A percentile compares a stretch with the other conserved stretches of the same genome.
These are phyloP conservation scores for Seira sanloemensis DNA, from an alignment of 2,888 invertebrate genomes.

Conservation along the genomic window DNA sequence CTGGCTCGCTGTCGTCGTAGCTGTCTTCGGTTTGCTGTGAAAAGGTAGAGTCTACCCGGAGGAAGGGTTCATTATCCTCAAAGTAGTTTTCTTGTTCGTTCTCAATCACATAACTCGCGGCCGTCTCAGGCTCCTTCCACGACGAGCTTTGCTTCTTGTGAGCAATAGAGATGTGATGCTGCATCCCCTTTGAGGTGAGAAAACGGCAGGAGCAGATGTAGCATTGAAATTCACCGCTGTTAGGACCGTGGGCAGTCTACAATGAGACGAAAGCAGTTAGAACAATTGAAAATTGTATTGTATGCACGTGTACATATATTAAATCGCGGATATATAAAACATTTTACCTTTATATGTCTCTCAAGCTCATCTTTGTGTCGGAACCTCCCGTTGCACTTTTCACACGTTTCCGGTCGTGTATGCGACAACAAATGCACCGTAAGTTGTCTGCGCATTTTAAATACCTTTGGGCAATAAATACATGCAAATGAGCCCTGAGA, in stretches of 20 bases:
- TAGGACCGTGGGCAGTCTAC: conserved; percentile 1
- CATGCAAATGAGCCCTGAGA: conserved; percentile 1
- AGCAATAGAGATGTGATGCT: not conserved
- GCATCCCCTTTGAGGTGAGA: not conserved
- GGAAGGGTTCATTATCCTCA: conserved; percentile 4
- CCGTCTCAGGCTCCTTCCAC: not conserved
- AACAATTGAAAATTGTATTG: not conserved
- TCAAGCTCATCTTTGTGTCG: conserved; percentile 13
- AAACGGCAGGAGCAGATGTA: conserved; percentile 34
- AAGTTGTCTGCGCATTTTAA: not conserved
- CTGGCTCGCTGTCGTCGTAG: conserved; percentile 22
- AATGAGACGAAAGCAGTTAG: not conserved
- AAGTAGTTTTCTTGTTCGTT: not conserved
- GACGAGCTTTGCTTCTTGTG: not conserved
- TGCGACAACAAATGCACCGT: conserved; percentile 3
- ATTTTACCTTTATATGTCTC: not conserved
- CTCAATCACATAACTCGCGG: conserved; percentile 20
- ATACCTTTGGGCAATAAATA: not conserved
- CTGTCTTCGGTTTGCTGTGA: not conserved
- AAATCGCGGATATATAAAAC: too few species aligned
- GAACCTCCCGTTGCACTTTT: conserved; percentile 19
- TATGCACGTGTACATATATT: not conserved
- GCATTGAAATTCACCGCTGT: conserved; percentile 19
- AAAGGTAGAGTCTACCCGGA: not conserved
- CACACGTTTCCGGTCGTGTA: conserved; percentile 19